Evolutionary conservation across 2,888 invertebrate species (phyloP).

Genomic region (Pristionchus fissidentatus): DNA sequence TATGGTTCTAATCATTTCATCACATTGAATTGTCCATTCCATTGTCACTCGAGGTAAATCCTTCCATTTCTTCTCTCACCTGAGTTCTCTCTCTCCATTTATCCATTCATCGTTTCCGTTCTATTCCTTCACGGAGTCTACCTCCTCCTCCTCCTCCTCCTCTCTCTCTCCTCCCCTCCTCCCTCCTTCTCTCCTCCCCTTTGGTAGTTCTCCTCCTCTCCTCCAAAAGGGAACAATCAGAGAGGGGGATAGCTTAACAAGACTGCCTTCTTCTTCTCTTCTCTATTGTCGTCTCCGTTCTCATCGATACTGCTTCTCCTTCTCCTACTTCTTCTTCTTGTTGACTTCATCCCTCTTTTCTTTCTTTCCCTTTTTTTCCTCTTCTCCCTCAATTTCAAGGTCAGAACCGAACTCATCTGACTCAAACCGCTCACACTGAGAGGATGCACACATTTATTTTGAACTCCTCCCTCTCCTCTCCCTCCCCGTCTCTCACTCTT

Average conservation of each 20-base stretch:
- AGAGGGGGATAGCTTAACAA: conserved; percentile 20
- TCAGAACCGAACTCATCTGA: conserved; percentile 26
- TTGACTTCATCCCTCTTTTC: conserved; percentile 29
- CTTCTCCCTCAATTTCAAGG: conserved; percentile 1
- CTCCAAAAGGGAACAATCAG: conserved; percentile 13
- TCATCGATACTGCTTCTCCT: conserved; percentile 30
- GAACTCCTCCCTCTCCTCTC: neutral
- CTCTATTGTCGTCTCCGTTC: conserved; percentile 24
- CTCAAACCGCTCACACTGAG: no score
- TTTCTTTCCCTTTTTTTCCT: neutral
- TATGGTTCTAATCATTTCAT: conserved; percentile 12
- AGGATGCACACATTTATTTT: neutral
- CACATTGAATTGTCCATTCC: neutral
- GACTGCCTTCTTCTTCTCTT: conserved; percentile 4
- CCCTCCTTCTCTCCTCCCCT: neutral
- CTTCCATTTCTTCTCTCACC: neutral
- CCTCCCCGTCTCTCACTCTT: conserved; percentile 10
- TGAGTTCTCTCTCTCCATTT: conserved; percentile 42
- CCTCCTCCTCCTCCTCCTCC: conserved; percentile 12
- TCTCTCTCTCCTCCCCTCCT: neutral
- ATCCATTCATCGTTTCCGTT: conserved; percentile 24
- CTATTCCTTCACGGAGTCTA: neutral
- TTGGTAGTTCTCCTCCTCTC: no score
- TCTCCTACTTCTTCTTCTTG: conserved; percentile 42
- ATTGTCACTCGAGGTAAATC: conserved; percentile 23